phyloP scores from a whole-genome alignment of 1,140 invertebrate species.

The Chironomus tepperi region DNA sequence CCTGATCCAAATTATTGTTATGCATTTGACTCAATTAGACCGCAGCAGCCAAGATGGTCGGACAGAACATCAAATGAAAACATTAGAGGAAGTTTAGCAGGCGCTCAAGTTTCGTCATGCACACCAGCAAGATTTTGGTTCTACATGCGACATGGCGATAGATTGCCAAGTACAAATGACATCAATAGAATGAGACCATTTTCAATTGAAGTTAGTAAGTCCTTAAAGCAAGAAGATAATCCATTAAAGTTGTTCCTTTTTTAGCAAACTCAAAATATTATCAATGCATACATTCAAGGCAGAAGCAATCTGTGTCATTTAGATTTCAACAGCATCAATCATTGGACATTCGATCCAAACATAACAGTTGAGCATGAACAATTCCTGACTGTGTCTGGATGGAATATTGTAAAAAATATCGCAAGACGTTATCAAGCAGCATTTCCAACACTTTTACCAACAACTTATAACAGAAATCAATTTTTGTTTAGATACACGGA shows the following conservation, averaged over 20 bases:
- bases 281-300: neutral
- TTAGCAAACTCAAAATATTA: neutral
- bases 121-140: neutral
- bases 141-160: neutral
- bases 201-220: neutral
- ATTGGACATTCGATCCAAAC: neutral
- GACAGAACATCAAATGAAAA: neutral
- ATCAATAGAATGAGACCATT: neutral
- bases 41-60: neutral
- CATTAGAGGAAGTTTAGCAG: neutral
- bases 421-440: neutral
- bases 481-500: neutral
- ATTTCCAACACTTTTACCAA: neutral
- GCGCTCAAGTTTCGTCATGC: neutral
- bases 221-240: too few relatives aligned
- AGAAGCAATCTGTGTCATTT: neutral
- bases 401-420: neutral
- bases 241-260: too few relatives aligned
- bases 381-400: conserved; percentile 48
- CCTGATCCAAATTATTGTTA: neutral
- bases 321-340: neutral
- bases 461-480: neutral
- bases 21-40: neutral
- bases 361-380: conserved; percentile 39
- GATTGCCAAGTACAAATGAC: neutral